phyloP scores from a whole-genome alignment of 2,888 invertebrate genomes.

The Scaeva pyrastri region DNA sequence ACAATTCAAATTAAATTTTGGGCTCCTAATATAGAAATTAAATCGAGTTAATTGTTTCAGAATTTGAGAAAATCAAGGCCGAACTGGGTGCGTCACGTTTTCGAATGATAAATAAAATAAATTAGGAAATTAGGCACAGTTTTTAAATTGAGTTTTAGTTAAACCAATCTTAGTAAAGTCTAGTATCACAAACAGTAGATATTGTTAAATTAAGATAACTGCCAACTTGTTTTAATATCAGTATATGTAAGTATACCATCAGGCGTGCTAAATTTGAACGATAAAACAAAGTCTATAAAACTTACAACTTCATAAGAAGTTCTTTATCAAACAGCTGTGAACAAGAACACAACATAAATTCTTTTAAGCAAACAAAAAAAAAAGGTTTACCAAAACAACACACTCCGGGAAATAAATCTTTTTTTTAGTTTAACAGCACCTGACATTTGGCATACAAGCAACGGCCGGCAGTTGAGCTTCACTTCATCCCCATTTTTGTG shows the following conservation, averaged over 20 bases:
- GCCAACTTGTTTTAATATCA: background rate
- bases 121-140: no score
- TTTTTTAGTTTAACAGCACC: conserved; percentile 58
- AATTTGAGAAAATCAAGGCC: no score
- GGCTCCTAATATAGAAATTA: no score
- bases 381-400: conserved; percentile 70
- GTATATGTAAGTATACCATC: background rate
- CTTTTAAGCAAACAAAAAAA: conserved; percentile 38
- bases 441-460: conserved; percentile 57
- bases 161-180: no score
- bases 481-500: conserved; percentile 60
- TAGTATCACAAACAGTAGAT: no score
- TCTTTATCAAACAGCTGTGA: conserved; percentile 66
- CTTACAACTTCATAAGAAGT: conserved; percentile 70
- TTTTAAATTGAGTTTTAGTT: no score
- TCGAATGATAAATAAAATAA: no score
- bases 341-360: conserved; percentile 61
- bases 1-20: no score
- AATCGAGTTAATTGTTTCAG: no score
- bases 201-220: background rate
- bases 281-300: conserved; percentile 2
- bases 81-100: no score
- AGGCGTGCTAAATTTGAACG: conserved; percentile 10
- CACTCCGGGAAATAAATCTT: conserved; percentile 71
- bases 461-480: conserved; percentile 42